phyloP scores from a whole-genome alignment of 2,888 invertebrate genomes.

The Metellina segmentata region DNA sequence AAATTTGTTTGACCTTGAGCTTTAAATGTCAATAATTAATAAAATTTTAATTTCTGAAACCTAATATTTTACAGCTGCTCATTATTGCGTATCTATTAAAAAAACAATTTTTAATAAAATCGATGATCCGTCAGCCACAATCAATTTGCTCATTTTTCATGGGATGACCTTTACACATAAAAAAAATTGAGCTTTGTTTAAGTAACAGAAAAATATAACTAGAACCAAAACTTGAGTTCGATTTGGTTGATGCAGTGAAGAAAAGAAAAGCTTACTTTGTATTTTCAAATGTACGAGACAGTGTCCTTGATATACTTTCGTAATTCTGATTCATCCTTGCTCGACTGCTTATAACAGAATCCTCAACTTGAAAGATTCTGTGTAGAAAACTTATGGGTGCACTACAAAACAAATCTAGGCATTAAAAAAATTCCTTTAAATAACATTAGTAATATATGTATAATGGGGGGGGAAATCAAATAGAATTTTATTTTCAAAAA shows the following conservation, averaged over 20 bases:
- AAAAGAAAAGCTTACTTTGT: constrained; percentile 2
- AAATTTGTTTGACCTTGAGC: too few species aligned
- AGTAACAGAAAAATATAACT: neutral
- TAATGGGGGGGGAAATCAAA: too few species aligned
- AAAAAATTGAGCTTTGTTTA: neutral
- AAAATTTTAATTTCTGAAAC: too few species aligned
- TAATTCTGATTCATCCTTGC: constrained; percentile 21
- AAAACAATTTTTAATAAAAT: too few species aligned
- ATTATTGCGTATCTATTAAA: too few species aligned
- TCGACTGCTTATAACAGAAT: neutral
- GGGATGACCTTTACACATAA: neutral
- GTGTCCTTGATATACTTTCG: constrained; percentile 4
- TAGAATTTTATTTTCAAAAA: too few species aligned
- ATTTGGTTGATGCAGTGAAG: constrained; percentile 1
- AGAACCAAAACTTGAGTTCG: neutral
- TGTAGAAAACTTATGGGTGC: constrained; percentile 31
- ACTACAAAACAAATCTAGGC: constrained; percentile 9
- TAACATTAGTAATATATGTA: too few species aligned
- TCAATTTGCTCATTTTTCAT: too few species aligned
- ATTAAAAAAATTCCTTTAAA: neutral
- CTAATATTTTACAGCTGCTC: too few species aligned
- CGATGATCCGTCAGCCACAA: too few species aligned
- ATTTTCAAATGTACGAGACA: constrained; percentile 16
- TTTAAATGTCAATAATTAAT: too few species aligned
- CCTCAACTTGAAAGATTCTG: constrained; percentile 40